Evolutionary conservation across 1,140 invertebrate species (phyloP), one percentile per base, ranked within the genome.

Genomic region (Alviniconcha marisindica): DNA sequence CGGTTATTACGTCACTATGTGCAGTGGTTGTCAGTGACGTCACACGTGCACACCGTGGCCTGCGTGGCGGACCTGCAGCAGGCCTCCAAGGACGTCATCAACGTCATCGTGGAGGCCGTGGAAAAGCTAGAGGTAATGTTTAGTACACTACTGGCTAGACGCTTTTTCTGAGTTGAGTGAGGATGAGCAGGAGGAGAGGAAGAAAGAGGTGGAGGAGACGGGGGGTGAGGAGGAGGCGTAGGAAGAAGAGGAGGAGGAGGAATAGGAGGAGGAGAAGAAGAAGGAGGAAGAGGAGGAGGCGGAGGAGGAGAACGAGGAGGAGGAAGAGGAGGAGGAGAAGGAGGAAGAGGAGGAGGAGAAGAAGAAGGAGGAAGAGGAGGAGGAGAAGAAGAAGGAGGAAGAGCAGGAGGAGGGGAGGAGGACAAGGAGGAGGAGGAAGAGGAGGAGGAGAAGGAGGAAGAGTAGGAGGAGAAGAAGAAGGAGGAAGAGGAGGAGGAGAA

Each of bases 61-160:
- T 81, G 78, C 1, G 42, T 86, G 48, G 51, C 66, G n/a, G 56
- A 83, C 79, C 60, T 80, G 51, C 78, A 83, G 33, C 54, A 81
- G 1, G 77, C 82, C n/a, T 81, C 77, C 21, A 83, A 48, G 36
- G 51, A 60, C 51, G 79, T 82, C n/a, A 83, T 83, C 51, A 76
- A 74, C 40, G 76, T 83, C 36, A 54, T 71, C 44, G 85, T 77
- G 24, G 85, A 86, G 21, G 63, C 79, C n/a, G 44, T 77, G 63
- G 74, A 66, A 71, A 82, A 82, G 71, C 56, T 84, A 42, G 76
- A 77, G 76, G 66, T 84, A 18, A 15, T 5, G n/a, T n/a, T n/a
- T 71, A 7, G 3, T 24, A 60, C 15, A 60, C 3, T 60, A n/a
- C 10, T 51, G 48, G 7, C 7, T 7, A 12, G 21, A 51, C 48